phyloP scores from a whole-genome alignment of 1,140 invertebrate genomes.

The Ganaspis sp. region DNA sequence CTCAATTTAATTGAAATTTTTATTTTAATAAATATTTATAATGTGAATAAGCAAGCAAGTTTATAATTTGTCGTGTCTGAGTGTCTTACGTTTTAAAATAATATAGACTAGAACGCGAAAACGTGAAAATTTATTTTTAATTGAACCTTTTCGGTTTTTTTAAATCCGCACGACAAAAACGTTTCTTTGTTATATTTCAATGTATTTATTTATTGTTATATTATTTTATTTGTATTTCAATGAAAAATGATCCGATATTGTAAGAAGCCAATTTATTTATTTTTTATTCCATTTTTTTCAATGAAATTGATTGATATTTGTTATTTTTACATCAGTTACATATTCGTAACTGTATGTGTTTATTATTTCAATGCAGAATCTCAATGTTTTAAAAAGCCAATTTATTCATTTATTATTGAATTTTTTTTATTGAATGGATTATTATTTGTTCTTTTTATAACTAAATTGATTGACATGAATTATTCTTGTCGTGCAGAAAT shows the following conservation, averaged over 20 bases:
- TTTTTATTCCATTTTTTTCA: no score
- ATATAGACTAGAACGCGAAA: constrained; percentile 23
- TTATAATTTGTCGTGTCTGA: not conserved
- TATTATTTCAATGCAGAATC: not conserved
- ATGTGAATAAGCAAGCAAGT: constrained; percentile 13
- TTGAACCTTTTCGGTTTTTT: not conserved
- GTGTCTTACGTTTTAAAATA: not conserved
- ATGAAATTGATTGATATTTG: no score
- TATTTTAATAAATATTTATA: no score
- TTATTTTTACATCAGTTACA: no score
- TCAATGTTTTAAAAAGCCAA: not conserved
- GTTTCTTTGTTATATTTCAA: no score
- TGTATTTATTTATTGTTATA: no score
- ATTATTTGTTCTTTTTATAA: not conserved
- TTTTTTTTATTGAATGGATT: no score
- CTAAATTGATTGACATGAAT: not conserved
- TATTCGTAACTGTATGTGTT: no score
- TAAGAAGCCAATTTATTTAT: no score
- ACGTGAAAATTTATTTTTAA: not conserved
- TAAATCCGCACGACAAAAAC: not conserved
- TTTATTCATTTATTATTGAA: no score
- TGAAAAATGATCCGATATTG: no score
- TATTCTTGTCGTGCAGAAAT: not conserved
- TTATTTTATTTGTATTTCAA: no score
- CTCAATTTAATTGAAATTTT: not conserved